Conservation (phyloP, 2,113 vertebrate species). For the Lathamus discolor region DNA sequence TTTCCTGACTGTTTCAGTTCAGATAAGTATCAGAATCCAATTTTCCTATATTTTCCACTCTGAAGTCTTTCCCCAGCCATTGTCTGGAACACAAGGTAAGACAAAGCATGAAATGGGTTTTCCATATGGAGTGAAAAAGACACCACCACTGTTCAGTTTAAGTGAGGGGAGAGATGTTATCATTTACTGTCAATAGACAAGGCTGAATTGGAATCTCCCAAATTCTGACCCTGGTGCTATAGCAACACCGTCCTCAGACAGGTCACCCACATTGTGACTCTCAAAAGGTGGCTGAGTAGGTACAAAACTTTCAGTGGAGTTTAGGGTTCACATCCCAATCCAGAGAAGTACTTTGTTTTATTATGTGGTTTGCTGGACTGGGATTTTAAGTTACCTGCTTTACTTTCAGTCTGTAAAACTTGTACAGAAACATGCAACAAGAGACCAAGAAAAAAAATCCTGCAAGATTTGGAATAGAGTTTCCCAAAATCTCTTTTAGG, state of each 20-base stretch:
- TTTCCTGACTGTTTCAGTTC: constrained; percentile 64
- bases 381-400: background rate
- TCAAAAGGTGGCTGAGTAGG: background rate
- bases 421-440: background rate
- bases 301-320: background rate
- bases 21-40: constrained; percentile 46
- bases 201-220: background rate
- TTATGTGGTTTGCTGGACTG: background rate
- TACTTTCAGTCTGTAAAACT: background rate
- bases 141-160: background rate
- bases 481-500: background rate
- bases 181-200: background rate
- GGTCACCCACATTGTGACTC: background rate
- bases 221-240: background rate
- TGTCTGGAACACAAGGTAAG: background rate
- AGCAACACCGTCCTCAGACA: background rate
- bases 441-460: background rate
- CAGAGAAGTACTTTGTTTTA: background rate
- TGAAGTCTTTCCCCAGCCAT: constrained; percentile 18
- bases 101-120: background rate
- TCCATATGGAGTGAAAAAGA: background rate
- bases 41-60: constrained; percentile 50
- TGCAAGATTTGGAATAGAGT: background rate
- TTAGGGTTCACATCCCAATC: background rate
- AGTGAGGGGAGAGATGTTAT: background rate